A percentile compares a stretch with the other conserved stretches of the same genome.
Conservation (phyloP, 1,140 invertebrate species). For the Pogonus chalceus region DNA sequence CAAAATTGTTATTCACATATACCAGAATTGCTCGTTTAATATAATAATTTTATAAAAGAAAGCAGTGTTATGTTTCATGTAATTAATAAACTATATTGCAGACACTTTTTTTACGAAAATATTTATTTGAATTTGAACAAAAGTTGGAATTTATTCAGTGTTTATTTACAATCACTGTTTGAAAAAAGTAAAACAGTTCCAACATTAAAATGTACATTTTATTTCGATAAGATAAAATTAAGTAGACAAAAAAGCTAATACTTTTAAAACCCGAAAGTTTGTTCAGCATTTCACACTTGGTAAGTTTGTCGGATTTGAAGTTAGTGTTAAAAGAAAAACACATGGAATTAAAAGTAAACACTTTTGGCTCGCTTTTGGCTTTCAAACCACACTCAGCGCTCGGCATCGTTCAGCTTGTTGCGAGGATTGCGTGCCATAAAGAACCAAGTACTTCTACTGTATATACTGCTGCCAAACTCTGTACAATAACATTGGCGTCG, state of each 20-base stretch:
- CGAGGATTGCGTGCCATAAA: not conserved
- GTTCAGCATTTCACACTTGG: not conserved
- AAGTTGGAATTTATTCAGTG: no score
- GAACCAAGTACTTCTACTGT: not conserved
- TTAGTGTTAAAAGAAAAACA: slow-evolving; percentile 5
- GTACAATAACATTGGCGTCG: not conserved
- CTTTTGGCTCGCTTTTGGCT: not conserved
- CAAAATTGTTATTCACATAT: no score
- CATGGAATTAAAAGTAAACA: slow-evolving; percentile 5
- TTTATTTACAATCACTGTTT: no score
- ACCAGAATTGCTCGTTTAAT: no score
- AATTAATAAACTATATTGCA: no score
- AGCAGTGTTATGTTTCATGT: no score
- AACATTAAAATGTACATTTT: slow-evolving; percentile 2
- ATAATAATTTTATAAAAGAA: no score
- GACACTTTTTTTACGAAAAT: no score
- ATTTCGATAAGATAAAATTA: slow-evolving; percentile 1
- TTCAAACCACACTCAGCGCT: not conserved
- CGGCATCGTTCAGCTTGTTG: no score
- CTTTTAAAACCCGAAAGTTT: slow-evolving; percentile 4
- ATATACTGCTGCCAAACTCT: not conserved
- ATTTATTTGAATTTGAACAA: no score
- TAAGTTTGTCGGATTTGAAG: not conserved
- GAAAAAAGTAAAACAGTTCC: no score
- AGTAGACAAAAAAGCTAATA: not conserved